A percentile compares a stretch with the other conserved stretches of the same genome.
These are phyloP conservation scores for Turritopsis dohrnii DNA, from an alignment of 30 jellyfish, hydroid and myxozoan genomes.

Conservation along the genomic window DNA sequence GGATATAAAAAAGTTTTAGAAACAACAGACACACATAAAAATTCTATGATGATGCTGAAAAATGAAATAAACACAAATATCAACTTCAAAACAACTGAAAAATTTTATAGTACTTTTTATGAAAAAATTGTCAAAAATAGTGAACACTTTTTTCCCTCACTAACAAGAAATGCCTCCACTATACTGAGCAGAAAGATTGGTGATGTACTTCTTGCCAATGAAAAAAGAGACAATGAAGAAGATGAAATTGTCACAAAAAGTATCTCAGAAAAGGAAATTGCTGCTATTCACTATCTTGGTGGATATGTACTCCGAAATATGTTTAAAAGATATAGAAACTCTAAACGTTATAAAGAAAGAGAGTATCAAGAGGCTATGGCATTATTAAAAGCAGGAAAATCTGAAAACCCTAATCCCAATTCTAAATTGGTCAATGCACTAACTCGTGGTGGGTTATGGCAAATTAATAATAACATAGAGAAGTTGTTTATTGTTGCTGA, in stretches of 20 bases:
- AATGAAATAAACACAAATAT: not conserved
- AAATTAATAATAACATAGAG: not conserved
- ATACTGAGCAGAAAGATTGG: not conserved
- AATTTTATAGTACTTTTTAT: not conserved
- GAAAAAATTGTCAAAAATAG: not conserved
- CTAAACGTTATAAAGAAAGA: not conserved
- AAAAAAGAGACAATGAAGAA: not conserved
- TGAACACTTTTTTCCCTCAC: too few species aligned
- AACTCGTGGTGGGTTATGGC: not conserved
- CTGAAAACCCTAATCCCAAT: not conserved
- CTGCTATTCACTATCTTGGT: not conserved
- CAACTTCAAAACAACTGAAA: not conserved
- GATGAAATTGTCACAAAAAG: not conserved
- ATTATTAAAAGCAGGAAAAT: not conserved
- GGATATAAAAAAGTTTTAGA: not conserved
- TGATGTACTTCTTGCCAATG: not conserved
- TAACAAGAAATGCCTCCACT: not conserved
- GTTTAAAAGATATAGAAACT: not conserved
- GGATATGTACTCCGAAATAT: not conserved
- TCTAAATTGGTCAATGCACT: not conserved
- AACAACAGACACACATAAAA: not conserved
- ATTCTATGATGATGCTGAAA: not conserved
- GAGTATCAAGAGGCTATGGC: not conserved
- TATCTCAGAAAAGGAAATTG: not conserved
- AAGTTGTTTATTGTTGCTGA: not conserved